A percentile compares a stretch with the other conserved stretches of the same genome.
phyloP scores from a whole-genome alignment of 2,113 vertebrate species.

The Sapayoa aenigma region DNA sequence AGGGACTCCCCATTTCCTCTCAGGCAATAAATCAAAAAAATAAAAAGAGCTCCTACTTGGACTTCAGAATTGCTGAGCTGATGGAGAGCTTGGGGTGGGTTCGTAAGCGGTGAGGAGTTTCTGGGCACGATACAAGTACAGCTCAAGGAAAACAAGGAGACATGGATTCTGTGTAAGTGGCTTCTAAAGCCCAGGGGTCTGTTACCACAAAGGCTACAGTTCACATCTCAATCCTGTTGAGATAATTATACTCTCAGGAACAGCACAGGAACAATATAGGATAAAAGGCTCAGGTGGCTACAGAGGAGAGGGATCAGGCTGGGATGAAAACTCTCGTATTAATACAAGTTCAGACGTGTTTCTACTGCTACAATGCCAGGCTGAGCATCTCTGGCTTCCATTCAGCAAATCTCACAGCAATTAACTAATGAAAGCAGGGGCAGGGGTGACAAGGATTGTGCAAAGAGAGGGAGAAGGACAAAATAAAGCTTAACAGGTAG shows the following conservation, averaged over 20 bases:
- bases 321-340: neutral
- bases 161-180: neutral
- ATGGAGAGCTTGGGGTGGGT: neutral
- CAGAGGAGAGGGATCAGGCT: neutral
- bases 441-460: neutral
- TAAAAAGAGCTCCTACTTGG: neutral
- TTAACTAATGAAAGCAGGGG: neutral
- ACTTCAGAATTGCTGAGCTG: neutral
- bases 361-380: neutral
- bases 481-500: neutral
- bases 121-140: neutral
- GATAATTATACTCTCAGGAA: neutral
- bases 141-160: neutral
- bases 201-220: neutral
- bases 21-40: neutral
- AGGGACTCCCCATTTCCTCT: neutral
- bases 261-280: neutral
- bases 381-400: neutral
- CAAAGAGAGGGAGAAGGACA: neutral
- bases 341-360: neutral
- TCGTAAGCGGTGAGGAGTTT: neutral
- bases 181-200: neutral
- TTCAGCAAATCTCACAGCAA: neutral
- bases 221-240: neutral
- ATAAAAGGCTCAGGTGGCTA: neutral